phyloP scores from a whole-genome alignment of 2,113 vertebrate genomes.

The Natator depressus region DNA sequence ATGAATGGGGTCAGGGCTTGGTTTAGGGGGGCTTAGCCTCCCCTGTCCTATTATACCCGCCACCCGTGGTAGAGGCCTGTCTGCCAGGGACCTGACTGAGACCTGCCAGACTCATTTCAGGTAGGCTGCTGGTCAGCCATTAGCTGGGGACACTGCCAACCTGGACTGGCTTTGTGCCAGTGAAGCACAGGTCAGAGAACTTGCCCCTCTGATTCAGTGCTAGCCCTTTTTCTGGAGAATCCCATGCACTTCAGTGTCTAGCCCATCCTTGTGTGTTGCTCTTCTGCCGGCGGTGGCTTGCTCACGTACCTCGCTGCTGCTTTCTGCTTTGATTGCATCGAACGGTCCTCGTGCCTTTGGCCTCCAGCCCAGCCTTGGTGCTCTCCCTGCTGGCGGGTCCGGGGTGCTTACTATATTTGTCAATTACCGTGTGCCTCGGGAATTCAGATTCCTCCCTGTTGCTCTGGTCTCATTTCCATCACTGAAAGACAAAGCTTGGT shows the following conservation, averaged over 20 bases:
- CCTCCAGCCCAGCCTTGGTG: neutral
- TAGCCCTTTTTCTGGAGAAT: neutral
- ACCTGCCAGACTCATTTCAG: neutral
- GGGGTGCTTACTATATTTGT: neutral
- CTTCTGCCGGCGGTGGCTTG: neutral
- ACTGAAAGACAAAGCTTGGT: neutral
- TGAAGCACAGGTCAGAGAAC: neutral
- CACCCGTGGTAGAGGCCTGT: no score
- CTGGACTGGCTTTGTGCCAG: neutral
- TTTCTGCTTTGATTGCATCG: neutral
- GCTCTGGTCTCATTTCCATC: neutral
- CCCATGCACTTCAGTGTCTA: neutral
- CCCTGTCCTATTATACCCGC: no score
- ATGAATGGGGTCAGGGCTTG: no score
- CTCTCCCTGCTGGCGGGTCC: neutral
- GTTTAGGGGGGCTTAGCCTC: no score
- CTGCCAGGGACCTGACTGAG: neutral
- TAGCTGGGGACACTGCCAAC: neutral
- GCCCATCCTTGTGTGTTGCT: neutral
- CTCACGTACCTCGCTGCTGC: neutral
- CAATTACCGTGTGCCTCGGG: neutral
- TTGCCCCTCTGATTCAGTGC: neutral
- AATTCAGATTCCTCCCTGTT: neutral
- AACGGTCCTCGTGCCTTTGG: neutral
- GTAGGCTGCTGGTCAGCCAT: neutral